Conservation (phyloP, 2,113 vertebrate genomes). For the Thermophis baileyi region DNA sequence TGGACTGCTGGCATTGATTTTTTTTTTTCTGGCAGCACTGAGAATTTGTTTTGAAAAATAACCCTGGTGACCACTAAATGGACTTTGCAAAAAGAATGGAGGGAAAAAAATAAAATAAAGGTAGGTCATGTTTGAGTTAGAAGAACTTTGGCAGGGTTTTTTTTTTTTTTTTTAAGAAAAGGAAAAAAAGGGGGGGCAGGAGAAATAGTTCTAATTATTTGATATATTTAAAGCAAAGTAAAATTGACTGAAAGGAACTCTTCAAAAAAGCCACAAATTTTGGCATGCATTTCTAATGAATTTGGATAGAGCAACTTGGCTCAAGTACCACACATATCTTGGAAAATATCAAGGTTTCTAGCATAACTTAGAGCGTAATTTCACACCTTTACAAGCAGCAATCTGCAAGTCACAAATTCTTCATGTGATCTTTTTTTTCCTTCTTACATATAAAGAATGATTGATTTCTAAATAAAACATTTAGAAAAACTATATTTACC, state of each 20-base stretch:
- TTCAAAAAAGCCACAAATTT: conserved; percentile 14
- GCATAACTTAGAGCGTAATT: not conserved
- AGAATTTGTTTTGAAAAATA: conserved; percentile 21
- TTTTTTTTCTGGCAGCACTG: conserved; percentile 11
- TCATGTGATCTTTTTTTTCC: not conserved
- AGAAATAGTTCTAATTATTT: not conserved
- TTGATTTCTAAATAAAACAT: conserved; percentile 40
- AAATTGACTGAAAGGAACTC: conserved; percentile 2
- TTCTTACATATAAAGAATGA: conserved; percentile 13
- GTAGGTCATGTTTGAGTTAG: conserved; percentile 13
- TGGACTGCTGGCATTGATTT: conserved; percentile 30
- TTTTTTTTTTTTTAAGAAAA: not conserved
- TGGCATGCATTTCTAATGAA: not conserved
- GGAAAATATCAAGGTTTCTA: conserved; percentile 14
- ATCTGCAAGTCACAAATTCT: conserved; percentile 27
- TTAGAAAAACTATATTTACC: not conserved
- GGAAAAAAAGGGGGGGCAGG: not conserved
- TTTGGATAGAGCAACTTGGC: conserved; percentile 15
- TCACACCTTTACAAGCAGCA: conserved; percentile 20
- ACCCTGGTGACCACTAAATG: conserved; percentile 25
- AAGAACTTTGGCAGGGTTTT: conserved; percentile 1
- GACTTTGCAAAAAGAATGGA: conserved; percentile 10
- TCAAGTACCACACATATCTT: conserved; percentile 11
- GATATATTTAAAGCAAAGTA: not conserved
- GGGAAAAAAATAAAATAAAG: conserved; percentile 5